Base-by-base conservation (phyloP, 1,140 invertebrate species). In the Microplitis demolitor region DNA sequence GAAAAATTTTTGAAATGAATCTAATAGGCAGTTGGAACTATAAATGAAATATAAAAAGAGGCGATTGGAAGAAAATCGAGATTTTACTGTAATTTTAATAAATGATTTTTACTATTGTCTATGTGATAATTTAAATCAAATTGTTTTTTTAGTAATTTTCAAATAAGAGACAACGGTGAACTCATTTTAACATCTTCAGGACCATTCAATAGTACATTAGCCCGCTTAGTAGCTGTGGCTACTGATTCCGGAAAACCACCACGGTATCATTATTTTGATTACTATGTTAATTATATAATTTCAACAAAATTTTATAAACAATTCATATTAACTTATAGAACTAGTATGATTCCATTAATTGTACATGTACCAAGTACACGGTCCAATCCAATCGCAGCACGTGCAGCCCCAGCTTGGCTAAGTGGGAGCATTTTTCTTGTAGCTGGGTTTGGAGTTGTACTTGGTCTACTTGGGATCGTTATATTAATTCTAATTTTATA, bases 181-280 rank as follows among this genome's bases (percentile, higher is more conserved):
- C 76, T 91, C 71, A 88, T 88, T 66, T 75, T 90, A 60, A 84
- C 87, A 74, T 82, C 81, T 54, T 34, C 84, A 88, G 24, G 92
- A 90, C 84, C 83, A 85, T 75, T 91, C 87, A 72, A 91, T 89
- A 66, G 90, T 90, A 77, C 92, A 91, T 85, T 87, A 35, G 86
- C 86, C 53, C 77, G 85, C 70, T 74, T 95, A 50, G 91, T 95
- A 14, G 93, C 92, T 53, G 91, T 94, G 67, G 96, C 95, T 14
- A 91, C 91, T 1, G 96, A 97, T 83, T 92, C 91, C 45, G 94
- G 94, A 45, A 87, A 88, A 37, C 94, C 94, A 51, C 91, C 94
- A 0, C 87, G 92, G 87, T 91, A 16, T 39, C 76, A 76, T 69
- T 60, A 60, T 73, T 34, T 35, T 9, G 39, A 11, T 3, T 39